Percentiles rank a stretch among this genome's conserved stretches.
Conservation (phyloP, 1,140 invertebrate species). For the Whitmania pigra region DNA sequence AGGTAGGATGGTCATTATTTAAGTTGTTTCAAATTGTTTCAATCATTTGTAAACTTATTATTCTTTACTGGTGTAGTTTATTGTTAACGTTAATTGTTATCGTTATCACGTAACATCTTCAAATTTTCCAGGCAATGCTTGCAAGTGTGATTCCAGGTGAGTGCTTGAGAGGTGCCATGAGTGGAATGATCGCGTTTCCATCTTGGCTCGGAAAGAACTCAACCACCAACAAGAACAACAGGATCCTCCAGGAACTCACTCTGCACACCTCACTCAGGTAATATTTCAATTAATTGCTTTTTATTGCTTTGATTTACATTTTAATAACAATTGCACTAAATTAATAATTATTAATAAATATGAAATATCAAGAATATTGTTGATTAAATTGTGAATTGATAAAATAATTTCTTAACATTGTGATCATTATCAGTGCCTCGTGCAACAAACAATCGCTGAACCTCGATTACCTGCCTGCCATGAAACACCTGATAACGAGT, state of each 20-base stretch:
- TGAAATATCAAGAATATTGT: neutral
- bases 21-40: neutral
- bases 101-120: too few species aligned
- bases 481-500: conserved; percentile 57
- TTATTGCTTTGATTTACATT: neutral
- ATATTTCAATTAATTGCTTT: conserved; percentile 20
- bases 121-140: conserved; percentile 61
- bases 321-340: conserved; percentile 6
- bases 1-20: conserved; percentile 45
- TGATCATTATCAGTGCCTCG: conserved; percentile 35
- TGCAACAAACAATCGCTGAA: conserved; percentile 36
- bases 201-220: conserved; percentile 92
- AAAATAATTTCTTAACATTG: too few species aligned
- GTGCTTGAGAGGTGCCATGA: conserved; percentile 63
- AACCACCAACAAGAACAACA: conserved; percentile 49
- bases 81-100: too few species aligned
- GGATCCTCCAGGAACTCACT: conserved; percentile 68
- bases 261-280: conserved; percentile 66
- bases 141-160: conserved; percentile 78
- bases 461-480: conserved; percentile 61
- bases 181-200: conserved; percentile 73
- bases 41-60: too few species aligned
- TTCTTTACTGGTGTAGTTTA: too few species aligned
- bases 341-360: neutral
- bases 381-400: neutral